phyloP scores from a whole-genome alignment of 2,113 vertebrate species.

The Tapirus terrestris region DNA sequence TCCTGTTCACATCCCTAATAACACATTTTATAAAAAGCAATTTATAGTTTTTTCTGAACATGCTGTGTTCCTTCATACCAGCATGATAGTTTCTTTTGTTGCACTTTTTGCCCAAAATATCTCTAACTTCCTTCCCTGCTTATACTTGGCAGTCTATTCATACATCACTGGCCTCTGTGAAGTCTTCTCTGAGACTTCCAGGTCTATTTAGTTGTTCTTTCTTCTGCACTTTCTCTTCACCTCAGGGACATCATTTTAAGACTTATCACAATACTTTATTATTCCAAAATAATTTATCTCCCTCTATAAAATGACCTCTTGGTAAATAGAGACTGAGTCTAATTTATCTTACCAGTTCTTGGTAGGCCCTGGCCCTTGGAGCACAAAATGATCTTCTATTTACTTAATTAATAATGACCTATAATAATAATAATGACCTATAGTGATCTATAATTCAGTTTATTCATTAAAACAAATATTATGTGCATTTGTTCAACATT shows the following conservation, averaged over 20 bases:
- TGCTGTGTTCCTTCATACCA: neutral
- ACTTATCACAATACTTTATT: neutral
- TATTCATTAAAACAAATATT: neutral
- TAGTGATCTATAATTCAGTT: neutral
- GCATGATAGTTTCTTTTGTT: neutral
- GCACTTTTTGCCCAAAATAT: neutral
- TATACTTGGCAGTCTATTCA: neutral
- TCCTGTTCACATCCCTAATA: neutral
- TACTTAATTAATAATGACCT: neutral
- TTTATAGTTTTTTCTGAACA: neutral
- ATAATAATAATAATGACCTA: neutral
- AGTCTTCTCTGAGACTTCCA: neutral
- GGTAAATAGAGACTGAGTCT: neutral
- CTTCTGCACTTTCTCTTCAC: neutral
- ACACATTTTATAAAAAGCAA: neutral
- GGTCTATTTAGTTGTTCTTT: neutral
- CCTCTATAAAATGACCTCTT: neutral
- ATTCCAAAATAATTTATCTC: neutral
- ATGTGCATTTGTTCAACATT: neutral
- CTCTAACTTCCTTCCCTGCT: neutral
- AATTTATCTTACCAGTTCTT: neutral
- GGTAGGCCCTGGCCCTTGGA: neutral
- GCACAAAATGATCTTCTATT: neutral
- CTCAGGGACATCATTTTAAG: neutral
- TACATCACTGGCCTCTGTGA: neutral